Percentiles rank a stretch among this genome's conserved stretches.
Conservation (phyloP, 2,888 invertebrate species). For the Fissipunctia ypsillon region DNA sequence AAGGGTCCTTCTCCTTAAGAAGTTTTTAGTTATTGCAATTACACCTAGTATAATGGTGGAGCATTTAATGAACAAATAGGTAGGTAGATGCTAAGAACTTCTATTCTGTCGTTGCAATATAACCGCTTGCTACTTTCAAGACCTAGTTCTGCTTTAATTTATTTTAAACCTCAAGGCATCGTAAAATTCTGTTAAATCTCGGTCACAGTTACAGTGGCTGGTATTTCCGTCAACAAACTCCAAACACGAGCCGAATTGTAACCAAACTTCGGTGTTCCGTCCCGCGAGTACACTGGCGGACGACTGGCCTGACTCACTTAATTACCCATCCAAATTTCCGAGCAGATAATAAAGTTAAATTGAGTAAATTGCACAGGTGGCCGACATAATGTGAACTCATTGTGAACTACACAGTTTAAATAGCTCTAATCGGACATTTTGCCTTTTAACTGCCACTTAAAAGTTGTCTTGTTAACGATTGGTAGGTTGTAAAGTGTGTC, state of each 20-base stretch:
- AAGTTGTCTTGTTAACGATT: conserved; percentile 62
- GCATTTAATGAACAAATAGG: neutral
- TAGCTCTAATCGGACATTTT: conserved; percentile 73
- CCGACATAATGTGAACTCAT: conserved; percentile 72
- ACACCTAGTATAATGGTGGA: too few species aligned
- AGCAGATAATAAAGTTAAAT: conserved; percentile 84
- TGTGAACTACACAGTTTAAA: conserved; percentile 70
- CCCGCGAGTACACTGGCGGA: conserved; percentile 69
- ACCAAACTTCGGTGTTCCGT: conserved; percentile 71
- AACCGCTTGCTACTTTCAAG: conserved; percentile 5
- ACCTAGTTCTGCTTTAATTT: conserved; percentile 34
- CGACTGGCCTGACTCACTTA: conserved; percentile 73
- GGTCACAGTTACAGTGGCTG: conserved; percentile 47
- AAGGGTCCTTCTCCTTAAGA: too few species aligned
- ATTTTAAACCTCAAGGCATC: conserved; percentile 41
- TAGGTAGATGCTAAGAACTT: neutral
- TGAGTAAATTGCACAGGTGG: conserved; percentile 84
- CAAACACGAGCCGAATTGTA: conserved; percentile 67
- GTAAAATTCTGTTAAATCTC: conserved; percentile 59
- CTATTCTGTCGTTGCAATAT: neutral
- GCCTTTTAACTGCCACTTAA: conserved; percentile 72
- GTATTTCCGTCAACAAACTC: conserved; percentile 64
- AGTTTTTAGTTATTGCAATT: too few species aligned
- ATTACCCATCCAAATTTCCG: conserved; percentile 80
- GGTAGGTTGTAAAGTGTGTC: conserved; percentile 39